Percentiles rank a stretch among this genome's conserved stretches.
Conservation (phyloP, 2,113 vertebrate genomes). For the Scopus umbretta region DNA sequence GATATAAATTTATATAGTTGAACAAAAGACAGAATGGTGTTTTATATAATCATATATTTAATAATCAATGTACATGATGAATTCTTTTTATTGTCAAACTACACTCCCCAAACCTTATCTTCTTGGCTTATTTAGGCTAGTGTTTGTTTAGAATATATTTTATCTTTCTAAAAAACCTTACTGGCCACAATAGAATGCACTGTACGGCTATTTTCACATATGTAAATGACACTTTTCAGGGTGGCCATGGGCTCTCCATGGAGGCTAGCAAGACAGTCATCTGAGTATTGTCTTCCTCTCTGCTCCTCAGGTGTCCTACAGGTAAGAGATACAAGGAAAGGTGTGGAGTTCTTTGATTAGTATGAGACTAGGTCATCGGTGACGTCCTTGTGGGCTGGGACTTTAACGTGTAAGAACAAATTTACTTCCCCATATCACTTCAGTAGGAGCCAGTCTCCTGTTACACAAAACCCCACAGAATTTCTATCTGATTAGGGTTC, state of each 20-base stretch:
- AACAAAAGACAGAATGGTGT: neutral
- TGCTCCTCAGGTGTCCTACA: neutral
- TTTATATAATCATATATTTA: neutral
- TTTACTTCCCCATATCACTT: neutral
- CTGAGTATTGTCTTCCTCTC: neutral
- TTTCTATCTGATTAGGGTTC: neutral
- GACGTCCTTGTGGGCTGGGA: rapidly evolving
- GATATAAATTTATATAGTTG: neutral
- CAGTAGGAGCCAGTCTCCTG: neutral
- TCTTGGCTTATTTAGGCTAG: neutral
- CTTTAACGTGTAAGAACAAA: neutral
- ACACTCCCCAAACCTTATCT: neutral
- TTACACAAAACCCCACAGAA: neutral
- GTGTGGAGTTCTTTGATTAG: neutral
- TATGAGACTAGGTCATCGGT: neutral
- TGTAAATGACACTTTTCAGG: neutral
- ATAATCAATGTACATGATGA: neutral
- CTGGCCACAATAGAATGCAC: neutral
- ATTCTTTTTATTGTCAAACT: neutral
- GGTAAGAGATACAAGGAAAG: neutral
- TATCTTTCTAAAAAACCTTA: neutral
- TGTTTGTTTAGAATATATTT: neutral
- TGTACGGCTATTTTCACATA: neutral
- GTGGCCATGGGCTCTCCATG: neutral
- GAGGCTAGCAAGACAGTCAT: neutral